These are phyloP conservation scores for Dermatophagoides farinae DNA, from an alignment of 1,140 invertebrate species.

Conservation along the genomic window DNA sequence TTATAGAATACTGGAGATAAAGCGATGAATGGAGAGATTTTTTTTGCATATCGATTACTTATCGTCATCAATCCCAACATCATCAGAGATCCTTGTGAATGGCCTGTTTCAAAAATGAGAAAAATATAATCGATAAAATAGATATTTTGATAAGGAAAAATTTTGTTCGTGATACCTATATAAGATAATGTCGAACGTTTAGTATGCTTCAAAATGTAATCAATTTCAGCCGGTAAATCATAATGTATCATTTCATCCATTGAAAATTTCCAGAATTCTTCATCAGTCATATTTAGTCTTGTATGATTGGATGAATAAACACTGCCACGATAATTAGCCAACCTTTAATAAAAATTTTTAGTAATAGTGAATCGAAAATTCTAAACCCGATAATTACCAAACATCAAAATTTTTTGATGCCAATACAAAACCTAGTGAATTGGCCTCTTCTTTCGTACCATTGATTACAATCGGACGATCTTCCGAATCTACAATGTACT, in stretches of 20 bases:
- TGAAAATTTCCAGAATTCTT: conserved; percentile 28
- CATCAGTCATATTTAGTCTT: conserved; percentile 24
- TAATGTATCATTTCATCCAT: conserved; percentile 24
- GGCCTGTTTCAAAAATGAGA: too few species aligned
- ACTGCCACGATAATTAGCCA: conserved; percentile 25
- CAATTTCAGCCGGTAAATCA: conserved; percentile 31
- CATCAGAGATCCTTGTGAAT: conserved; percentile 44
- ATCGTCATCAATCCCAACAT: conserved; percentile 41
- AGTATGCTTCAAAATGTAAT: conserved; percentile 32
- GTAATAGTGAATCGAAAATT: not conserved
- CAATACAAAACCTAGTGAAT: conserved; percentile 16
- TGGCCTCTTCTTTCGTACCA: not conserved
- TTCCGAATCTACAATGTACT: not conserved
- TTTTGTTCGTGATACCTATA: too few species aligned
- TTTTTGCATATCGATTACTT: conserved; percentile 39
- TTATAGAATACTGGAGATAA: conserved; percentile 54
- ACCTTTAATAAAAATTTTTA: not conserved
- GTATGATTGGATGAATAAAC: conserved; percentile 20
- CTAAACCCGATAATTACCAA: conserved; percentile 16
- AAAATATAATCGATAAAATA: too few species aligned
- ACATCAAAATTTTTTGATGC: conserved; percentile 26
- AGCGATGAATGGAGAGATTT: conserved; percentile 32
- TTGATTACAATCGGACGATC: not conserved
- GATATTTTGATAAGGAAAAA: too few species aligned
- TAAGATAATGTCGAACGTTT: too few species aligned